Evolutionary conservation across 2,888 invertebrate species (phyloP).

Genomic region (Drosophila subsilvestris): DNA sequence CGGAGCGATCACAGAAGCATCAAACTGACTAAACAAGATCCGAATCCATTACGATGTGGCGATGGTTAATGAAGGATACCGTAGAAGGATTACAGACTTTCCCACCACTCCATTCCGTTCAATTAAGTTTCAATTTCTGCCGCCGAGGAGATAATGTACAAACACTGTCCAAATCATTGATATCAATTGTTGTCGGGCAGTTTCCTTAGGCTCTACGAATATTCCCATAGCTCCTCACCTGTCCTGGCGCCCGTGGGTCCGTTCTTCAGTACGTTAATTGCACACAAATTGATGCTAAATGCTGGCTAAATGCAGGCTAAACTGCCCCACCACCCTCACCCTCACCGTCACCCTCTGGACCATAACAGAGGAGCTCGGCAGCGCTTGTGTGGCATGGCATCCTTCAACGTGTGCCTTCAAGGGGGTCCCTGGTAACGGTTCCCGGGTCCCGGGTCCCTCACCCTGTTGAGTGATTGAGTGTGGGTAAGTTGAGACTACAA

Average conservation of each 20-base stretch:
- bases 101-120: not conserved
- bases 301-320: slow-evolving; percentile 7
- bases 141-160: not conserved
- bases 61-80: not conserved
- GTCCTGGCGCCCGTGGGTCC: not conserved
- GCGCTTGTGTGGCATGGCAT: not conserved
- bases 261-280: slow-evolving; percentile 22
- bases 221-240: not conserved
- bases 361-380: not conserved
- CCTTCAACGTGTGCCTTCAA: not conserved
- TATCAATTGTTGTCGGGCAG: not conserved
- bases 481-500: not conserved
- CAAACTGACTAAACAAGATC: too few relatives aligned
- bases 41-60: not conserved
- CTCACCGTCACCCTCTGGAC: not conserved
- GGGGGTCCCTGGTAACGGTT: not conserved
- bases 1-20: too few relatives aligned
- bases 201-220: not conserved
- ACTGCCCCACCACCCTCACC: not conserved
- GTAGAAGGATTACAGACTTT: not conserved
- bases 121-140: not conserved
- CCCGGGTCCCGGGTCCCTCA: too few relatives aligned
- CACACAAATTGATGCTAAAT: slow-evolving; percentile 33
- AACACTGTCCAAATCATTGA: not conserved
- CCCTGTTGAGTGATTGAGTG: not conserved